phyloP scores from a whole-genome alignment of 1,140 invertebrate genomes.

The Drosophila athabasca region DNA sequence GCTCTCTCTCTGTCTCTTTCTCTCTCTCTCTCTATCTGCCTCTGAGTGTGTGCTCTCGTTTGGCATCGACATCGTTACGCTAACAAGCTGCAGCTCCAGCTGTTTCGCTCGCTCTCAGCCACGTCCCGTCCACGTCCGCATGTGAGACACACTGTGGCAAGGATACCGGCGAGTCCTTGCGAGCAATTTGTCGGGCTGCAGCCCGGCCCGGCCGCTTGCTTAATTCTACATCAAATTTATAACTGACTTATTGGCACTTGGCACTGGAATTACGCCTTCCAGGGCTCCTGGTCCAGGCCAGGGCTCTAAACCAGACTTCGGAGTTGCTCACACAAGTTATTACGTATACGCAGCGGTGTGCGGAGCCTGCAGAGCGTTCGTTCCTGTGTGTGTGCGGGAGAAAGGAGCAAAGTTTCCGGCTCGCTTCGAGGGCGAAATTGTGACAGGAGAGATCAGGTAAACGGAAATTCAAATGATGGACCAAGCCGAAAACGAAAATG shows the following conservation, averaged over 20 bases:
- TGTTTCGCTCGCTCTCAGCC: conserved; percentile 7
- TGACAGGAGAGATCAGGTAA: conserved; percentile 30
- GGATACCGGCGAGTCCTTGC: conserved; percentile 39
- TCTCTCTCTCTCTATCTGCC: conserved; percentile 4
- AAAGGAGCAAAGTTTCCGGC: conserved; percentile 31
- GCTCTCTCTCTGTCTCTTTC: too few relatives aligned
- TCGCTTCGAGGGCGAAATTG: conserved; percentile 15
- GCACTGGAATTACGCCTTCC: conserved; percentile 73
- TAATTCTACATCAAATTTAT: conserved; percentile 82
- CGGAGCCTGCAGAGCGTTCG: too few relatives aligned
- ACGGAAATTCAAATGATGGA: conserved; percentile 40
- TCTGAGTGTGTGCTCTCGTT: conserved; percentile 26
- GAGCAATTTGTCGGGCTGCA: conserved; percentile 47
- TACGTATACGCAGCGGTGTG: conserved; percentile 68
- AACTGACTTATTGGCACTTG: conserved; percentile 81
- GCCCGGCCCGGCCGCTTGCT: conserved; percentile 50
- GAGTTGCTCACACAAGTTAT: conserved; percentile 41
- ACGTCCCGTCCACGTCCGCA: background rate
- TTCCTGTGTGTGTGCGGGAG: conserved; percentile 9
- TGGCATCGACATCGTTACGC: conserved; percentile 37
- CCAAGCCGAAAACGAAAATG: conserved; percentile 26
- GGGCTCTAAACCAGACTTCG: conserved; percentile 5
- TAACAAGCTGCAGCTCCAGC: conserved; percentile 63
- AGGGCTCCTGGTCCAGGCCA: conserved; percentile 30
- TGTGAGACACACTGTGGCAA: conserved; percentile 58